Evolutionary conservation across 2,888 invertebrate genomes (phyloP), one percentile per base, ranked within the genome.

Genomic region (Hirtodrosophila duncani): DNA sequence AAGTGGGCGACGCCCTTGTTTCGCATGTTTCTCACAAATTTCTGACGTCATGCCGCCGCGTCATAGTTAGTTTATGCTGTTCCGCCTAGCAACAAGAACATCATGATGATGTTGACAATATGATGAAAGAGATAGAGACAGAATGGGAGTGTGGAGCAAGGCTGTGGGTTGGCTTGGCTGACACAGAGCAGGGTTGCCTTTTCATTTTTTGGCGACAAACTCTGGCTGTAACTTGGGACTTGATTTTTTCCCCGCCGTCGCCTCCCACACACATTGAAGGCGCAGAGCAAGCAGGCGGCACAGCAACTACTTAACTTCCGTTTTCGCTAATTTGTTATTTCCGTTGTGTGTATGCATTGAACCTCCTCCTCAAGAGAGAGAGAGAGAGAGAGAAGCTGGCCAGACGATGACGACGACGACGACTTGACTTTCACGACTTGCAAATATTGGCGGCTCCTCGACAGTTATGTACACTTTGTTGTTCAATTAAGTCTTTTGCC

Each of bases 291-390:
- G 3, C 5, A 7, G 5, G 24, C 24, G n/a, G 24, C 24, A 4
- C n/a, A n/a, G 9, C 10, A 27, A 31, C 27, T 29, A 16, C 39
- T 16, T 37, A 63, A 63, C 75, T 66, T 70, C 70, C 79, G 70
- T 50, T 70, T n/a, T 51, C 20, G 74, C 59, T 59, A 70, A 70
- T 78, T 66, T 69, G 74, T 36, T 36, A 49, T 56, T 70, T 78
- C 70, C 70, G 70, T 21, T 68, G 51, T 55, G 9, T 6, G 9
- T 64, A 39, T 45, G 30, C 51, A 58, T 45, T 63, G 74, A 58
- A 52, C 69, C 41, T 53, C 53, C 33, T 55, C 53, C 52, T 33
- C 34, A 52, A 21, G 17, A 11, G n/a, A 16, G 11, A 14, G 20
- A 20, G 31, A 5, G 8, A 10, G 43, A 61, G 44, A 33, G 46